Base-by-base conservation (phyloP, 2,888 invertebrate species). In the Sphinx pinastri region DNA sequence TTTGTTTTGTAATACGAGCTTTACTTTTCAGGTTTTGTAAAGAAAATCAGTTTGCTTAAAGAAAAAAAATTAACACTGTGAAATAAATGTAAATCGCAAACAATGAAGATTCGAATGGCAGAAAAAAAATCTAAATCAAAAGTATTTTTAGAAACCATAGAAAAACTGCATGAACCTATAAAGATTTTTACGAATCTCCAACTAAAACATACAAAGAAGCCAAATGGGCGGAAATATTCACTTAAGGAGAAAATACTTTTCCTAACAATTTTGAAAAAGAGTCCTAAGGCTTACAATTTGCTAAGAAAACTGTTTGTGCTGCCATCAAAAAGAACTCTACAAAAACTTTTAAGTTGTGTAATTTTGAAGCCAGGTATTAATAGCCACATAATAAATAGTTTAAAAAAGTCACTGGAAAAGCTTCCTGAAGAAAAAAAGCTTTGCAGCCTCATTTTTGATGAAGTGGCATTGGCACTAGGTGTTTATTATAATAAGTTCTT, bases 241-340 rank as follows among this genome's bases (percentile, higher is more conserved):
- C 52, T 52, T 52, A 52, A 52, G 52, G 52, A 52, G 14, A 52
- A 52, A 52, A 52, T 52, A 52, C 52, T 25, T 25, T 25, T 2
- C 25, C 25, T 25, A 25, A 51, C 12, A 12, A 51, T 51, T 51
- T 51, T 51, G 14, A 51, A 51, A 51, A 10, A 51, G 51, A 51
- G 51, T 11, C 51, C 51, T 51, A 52, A 52, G 52, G 52, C 52
- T 52, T 52, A 52, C n/a, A 52, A 52, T 7, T 52, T 52, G n/a
- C 79, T 57, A 81, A 81, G 52, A 52, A 52, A 52, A 52, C 52
- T 52, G 11, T 52, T 52, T 52, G 52, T 52, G 75, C 70, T 70
- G 13, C 77, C 75, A 68, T 78, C 78, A 38, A 72, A 68, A 10
- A 14, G n/a, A 14, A 58, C 59, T 13, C 51, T 13, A 52, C 52